Evolutionary conservation across 2,797 vertebrate species (phyloP), one percentile per base, ranked within the genome.

Genomic region (Chrysocyon brachyurus): DNA sequence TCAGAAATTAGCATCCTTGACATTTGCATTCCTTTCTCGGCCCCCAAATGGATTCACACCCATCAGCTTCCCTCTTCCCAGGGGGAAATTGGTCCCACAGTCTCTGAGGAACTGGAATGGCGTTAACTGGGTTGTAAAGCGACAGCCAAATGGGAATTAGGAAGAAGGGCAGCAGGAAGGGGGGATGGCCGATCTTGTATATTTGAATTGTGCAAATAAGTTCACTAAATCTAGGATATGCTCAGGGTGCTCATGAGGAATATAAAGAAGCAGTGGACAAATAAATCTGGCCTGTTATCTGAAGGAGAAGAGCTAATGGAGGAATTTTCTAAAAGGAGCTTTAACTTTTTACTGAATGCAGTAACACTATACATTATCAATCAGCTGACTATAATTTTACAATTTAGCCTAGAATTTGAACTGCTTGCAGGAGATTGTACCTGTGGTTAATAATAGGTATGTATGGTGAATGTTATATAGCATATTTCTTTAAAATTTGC

Each of bases 401-500:
- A 64, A 66, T 81, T 94, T 92, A 91, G 79, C 24, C 86, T 96
- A 79, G 87, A 88, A 87, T 73, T 72, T 97, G 78, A 87, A 82
- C 36, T 49, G 36, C 63, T 94, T 68, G 21, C 49, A 57, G 75
- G 64, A 91, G 82, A 92, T 64, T 84, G 36, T 72, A 94, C 82
- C 68, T 56, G 40, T 88, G 49, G 31, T 66, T 79, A 92, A 87
- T 79, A 85, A 88, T 63, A 94, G 97, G 61, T 75, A 72, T 54
- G 81, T 15, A 15, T 64, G 31, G 64, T 56, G n/a, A 96, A 82
- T 92, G 81, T 63, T 75, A 89, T 6, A 56, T 24, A 63, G 57
- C 14, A 72, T 94, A 68, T 52, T 96, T 93, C 78, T 97, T 89
- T 93, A 79, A 96, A 97, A 91, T 66, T 56, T 40, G 57, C n/a